A percentile compares a stretch with the other conserved stretches of the same genome.
Conservation (phyloP, 1,140 invertebrate species). For the Hyles vespertilio region DNA sequence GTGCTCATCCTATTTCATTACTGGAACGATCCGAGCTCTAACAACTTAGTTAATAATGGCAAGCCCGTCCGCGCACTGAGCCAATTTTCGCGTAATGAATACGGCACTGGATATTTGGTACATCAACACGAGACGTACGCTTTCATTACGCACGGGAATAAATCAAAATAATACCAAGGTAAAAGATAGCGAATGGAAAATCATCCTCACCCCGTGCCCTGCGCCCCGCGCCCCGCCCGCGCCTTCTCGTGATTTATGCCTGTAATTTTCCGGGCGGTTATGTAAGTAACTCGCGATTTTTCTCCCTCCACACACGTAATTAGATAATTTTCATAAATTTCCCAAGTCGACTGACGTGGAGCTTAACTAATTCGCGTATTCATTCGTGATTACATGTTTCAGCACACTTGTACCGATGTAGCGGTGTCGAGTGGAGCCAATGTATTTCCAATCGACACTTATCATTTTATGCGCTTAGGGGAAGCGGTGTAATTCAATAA, state of each 20-base stretch:
- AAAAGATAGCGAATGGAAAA: slow-evolving; percentile 71
- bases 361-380: background rate
- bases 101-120: slow-evolving; percentile 42
- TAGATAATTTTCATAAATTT: slow-evolving; percentile 66
- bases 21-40: slow-evolving; percentile 18
- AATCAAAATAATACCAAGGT: slow-evolving; percentile 70
- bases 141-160: slow-evolving; percentile 65
- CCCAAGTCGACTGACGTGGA: slow-evolving; percentile 9
- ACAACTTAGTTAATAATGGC: slow-evolving; percentile 32
- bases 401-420: too few relatives aligned
- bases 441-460: too few relatives aligned
- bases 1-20: slow-evolving; percentile 38
- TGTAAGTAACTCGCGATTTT: slow-evolving; percentile 70
- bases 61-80: background rate
- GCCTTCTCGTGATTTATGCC: slow-evolving; percentile 56
- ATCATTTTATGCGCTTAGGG: too few relatives aligned
- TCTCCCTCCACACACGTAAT: slow-evolving; percentile 67
- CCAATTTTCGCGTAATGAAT: slow-evolving; percentile 29
- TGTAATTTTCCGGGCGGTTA: slow-evolving; percentile 70
- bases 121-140: slow-evolving; percentile 57
- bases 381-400: too few relatives aligned
- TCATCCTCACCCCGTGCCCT: slow-evolving; percentile 45
- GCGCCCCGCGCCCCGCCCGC: slow-evolving; percentile 22
- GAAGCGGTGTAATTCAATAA: too few relatives aligned
- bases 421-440: too few relatives aligned